A percentile compares a stretch with the other conserved stretches of the same genome.
Evolutionary conservation across 2,888 invertebrate genomes (phyloP).

Genomic region (Sussaba pulchella): DNA sequence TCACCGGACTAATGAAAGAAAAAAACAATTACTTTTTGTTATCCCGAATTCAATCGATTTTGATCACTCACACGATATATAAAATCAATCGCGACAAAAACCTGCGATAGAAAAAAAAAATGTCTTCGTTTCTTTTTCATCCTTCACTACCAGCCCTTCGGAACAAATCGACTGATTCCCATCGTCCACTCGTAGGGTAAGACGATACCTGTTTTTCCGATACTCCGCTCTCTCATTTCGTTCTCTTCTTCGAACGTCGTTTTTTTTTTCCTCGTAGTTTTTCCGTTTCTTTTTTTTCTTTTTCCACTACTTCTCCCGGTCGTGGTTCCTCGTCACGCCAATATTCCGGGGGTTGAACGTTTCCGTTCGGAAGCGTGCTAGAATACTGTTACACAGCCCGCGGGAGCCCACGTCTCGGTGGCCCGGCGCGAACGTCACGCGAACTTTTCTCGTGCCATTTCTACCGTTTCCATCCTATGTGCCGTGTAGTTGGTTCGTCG

Average conservation of each 20-base stretch:
- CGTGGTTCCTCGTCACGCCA: constrained; percentile 18
- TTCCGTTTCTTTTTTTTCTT: not conserved
- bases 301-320: constrained; percentile 9
- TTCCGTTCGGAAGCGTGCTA: constrained; percentile 60
- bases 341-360: constrained; percentile 48
- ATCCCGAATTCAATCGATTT: not conserved
- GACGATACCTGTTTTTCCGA: not conserved
- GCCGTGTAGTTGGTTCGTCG: constrained; percentile 16
- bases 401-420: constrained; percentile 56
- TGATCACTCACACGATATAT: not conserved
- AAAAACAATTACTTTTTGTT: constrained; percentile 8
- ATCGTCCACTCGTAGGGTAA: constrained; percentile 10
- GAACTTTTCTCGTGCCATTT: constrained; percentile 54
- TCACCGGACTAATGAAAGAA: not conserved
- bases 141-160: constrained; percentile 2
- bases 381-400: constrained; percentile 56
- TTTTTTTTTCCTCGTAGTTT: not conserved
- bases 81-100: not conserved
- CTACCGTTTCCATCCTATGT: constrained; percentile 20
- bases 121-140: constrained; percentile 11
- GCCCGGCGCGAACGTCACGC: constrained; percentile 44
- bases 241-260: not conserved
- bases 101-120: constrained; percentile 3
- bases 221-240: not conserved
- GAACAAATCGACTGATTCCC: constrained; percentile 48